phyloP scores from a whole-genome alignment of 2,888 invertebrate genomes.

The Caenorhabditis macrosperma region DNA sequence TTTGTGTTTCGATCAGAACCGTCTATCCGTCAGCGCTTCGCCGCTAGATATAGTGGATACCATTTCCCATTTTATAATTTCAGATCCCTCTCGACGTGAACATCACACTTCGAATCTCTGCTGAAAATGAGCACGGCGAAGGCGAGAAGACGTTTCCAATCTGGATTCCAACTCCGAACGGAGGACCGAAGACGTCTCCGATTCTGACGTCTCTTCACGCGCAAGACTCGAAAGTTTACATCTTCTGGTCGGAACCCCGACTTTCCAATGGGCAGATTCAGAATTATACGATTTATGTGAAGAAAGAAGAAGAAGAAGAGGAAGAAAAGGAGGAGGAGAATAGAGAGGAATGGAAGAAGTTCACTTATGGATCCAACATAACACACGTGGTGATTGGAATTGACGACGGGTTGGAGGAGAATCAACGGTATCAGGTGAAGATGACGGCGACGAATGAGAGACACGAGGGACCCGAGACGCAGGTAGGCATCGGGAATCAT shows the following conservation, averaged over 20 bases:
- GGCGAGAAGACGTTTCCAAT: slow-evolving; percentile 61
- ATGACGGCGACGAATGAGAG: slow-evolving; percentile 60
- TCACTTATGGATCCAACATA: neutral
- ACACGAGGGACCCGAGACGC: slow-evolving; percentile 54
- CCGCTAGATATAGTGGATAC: too few species aligned
- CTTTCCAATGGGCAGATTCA: slow-evolving; percentile 43
- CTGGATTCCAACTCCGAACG: slow-evolving; percentile 63
- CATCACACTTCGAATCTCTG: slow-evolving; percentile 59
- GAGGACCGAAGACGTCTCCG: slow-evolving; percentile 58
- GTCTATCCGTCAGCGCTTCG: too few species aligned
- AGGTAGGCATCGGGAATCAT: slow-evolving; percentile 13
- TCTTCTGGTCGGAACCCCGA: slow-evolving; percentile 45
- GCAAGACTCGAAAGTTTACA: slow-evolving; percentile 38
- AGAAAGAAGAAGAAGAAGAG: slow-evolving; percentile 1
- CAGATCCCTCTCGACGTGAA: slow-evolving; percentile 64
- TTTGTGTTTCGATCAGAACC: too few species aligned
- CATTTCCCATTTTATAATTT: too few species aligned
- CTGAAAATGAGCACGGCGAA: slow-evolving; percentile 65
- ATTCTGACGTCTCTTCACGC: slow-evolving; percentile 44
- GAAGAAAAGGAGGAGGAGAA: slow-evolving; percentile 2
- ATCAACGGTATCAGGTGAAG: slow-evolving; percentile 52
- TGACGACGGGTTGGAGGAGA: slow-evolving; percentile 45
- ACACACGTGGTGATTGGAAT: slow-evolving; percentile 28
- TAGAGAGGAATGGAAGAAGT: slow-evolving; percentile 14
- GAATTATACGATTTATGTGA: slow-evolving; percentile 45